Base-by-base conservation (phyloP, 1,140 invertebrate species). In the Caligus rogercresseyi region DNA sequence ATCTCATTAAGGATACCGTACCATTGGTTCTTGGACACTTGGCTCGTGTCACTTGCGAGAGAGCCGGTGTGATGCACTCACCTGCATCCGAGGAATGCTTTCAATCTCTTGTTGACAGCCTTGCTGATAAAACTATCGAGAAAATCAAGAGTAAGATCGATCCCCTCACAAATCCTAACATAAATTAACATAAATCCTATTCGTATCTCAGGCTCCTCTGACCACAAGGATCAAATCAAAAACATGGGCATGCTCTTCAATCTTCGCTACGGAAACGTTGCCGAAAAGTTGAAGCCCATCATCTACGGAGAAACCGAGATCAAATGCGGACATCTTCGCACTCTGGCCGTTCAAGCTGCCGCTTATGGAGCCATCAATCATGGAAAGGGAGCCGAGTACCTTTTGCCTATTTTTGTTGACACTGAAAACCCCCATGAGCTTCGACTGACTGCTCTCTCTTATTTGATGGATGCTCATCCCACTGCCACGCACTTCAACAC, bases 11-110 rank as follows among this genome's bases (percentile, higher is more conserved):
- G 21, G 55, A 56, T 43, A 20, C 61, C 7, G 16, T 54, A 15
- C 61, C 61, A 18, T 56, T 62, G 51, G 51, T 52, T 43, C 16
- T 62, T 61, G 61, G 24, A 21, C 61, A 62, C 19, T 23, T 62
- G 18, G 61, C 25, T 14, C 16, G 43, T 14, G 31, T 16, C 1
- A 62, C 61, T n/a, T 62, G 61, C 51, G 51, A 59, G 18, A 14
- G 24, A 14, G 61, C 61, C 21, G 61, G 51, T 3, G 3, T 13
- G n/a, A 16, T 54, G 4, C 21, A 15, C 14, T 14, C 13, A 16
- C 61, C 15, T n/a, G 61, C 21, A 16, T 14, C 13, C 18, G 55
- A 14, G 19, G 61, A 60, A 60, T 62, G 61, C 19, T 13, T 25
- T 2, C 13, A n/a, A 15, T 56, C 51, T 13, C 25, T 62, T 2